Evolutionary conservation across 2,888 invertebrate species (phyloP).

Genomic region (Drepanosiphum platanoidis): DNA sequence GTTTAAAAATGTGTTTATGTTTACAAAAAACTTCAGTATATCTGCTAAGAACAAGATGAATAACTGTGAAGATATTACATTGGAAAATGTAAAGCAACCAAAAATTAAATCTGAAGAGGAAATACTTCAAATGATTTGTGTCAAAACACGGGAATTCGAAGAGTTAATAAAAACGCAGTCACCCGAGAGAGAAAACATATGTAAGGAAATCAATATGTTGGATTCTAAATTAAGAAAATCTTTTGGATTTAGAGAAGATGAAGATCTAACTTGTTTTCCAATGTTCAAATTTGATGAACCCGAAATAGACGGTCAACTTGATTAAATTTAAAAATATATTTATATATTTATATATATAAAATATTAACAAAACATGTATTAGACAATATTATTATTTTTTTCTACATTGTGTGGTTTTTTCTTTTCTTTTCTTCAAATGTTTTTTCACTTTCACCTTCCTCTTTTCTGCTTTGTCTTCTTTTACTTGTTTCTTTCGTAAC

Average conservation of each 20-base stretch:
- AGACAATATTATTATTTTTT: constrained; percentile 45
- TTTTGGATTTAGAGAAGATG: constrained; percentile 1
- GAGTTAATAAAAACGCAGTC: not conserved
- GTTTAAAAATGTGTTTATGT: not conserved
- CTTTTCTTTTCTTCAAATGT: constrained; percentile 90
- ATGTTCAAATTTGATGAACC: constrained; percentile 21
- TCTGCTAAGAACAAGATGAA: not conserved
- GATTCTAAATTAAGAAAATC: constrained; percentile 18
- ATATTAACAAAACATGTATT: not conserved
- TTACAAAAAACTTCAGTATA: not conserved
- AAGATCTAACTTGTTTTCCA: constrained; percentile 9
- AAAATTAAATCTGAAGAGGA: not conserved
- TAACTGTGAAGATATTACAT: not conserved
- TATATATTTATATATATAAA: too few species aligned
- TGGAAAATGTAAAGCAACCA: not conserved
- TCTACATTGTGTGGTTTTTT: constrained; percentile 70
- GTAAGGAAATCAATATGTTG: not conserved
- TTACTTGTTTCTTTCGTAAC: constrained; percentile 87
- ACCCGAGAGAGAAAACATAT: not conserved
- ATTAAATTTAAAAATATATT: not conserved
- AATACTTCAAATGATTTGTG: not conserved
- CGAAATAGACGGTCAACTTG: not conserved
- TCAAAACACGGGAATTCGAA: constrained; percentile 18
- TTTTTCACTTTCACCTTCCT: constrained; percentile 91
- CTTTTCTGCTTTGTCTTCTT: constrained; percentile 88